Percentiles rank a stretch among this genome's conserved stretches.
Conservation (phyloP, 2,113 vertebrate species). For the Arvicanthis niloticus region DNA sequence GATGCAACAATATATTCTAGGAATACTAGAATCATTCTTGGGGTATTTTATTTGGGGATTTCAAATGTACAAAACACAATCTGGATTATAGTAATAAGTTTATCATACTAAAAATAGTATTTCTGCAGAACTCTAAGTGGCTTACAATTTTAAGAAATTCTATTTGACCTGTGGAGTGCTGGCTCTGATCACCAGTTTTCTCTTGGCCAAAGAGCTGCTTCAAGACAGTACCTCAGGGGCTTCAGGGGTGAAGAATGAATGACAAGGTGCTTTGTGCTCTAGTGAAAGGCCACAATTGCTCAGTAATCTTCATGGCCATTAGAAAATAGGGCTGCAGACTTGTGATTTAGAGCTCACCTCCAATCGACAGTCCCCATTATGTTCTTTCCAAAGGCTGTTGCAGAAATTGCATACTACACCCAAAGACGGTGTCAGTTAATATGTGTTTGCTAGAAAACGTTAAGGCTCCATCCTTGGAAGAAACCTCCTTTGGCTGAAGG, state of each 20-base stretch:
- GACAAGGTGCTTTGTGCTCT: slow-evolving; percentile 16
- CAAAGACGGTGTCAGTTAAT: not conserved
- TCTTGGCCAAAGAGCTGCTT: not conserved
- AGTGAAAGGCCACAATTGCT: not conserved
- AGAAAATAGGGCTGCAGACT: not conserved
- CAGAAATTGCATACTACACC: not conserved
- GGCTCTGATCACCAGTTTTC: not conserved
- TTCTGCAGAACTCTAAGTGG: not conserved
- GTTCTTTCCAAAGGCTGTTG: slow-evolving; percentile 9
- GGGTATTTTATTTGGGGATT: not conserved
- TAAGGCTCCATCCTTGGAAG: not conserved
- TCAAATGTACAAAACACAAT: not conserved
- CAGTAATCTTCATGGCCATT: not conserved
- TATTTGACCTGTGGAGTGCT: not conserved
- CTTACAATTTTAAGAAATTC: not conserved
- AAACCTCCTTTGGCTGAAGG: not conserved
- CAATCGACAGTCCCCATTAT: not conserved
- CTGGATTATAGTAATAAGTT: not conserved
- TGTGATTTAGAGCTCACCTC: slow-evolving; percentile 3
- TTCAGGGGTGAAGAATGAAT: not conserved
- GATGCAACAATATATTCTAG: not conserved
- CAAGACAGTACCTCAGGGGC: not conserved
- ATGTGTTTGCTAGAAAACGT: not conserved
- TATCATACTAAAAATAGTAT: not conserved
- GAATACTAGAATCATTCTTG: not conserved